Evolutionary conservation across 2,888 invertebrate genomes (phyloP), one percentile per base, ranked within the genome.

Genomic region (Chymomyza caudatula): DNA sequence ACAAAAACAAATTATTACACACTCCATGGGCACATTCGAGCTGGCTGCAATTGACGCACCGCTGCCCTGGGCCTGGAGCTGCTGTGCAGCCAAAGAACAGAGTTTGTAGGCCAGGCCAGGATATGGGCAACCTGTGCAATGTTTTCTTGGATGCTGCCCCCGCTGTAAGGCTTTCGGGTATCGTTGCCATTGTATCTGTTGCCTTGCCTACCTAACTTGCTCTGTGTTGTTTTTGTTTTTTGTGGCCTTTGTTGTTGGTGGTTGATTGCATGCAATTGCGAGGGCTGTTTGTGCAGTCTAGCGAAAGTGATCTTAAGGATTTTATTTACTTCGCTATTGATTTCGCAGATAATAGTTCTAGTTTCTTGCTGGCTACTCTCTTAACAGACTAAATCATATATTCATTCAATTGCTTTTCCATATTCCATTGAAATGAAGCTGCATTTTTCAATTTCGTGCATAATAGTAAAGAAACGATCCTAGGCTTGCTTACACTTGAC

Each of bases 1-100:
- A 37, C 71, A 80, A 80, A 80, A 83, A 76, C 80, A 81, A 84
- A 81, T 81, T 84, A 81, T 81, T 81, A 71, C 71, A 78, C 77
- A 81, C 75, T 79, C 71, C 63, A 67, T 70, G 65, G 56, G 51
- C 54, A 54, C 44, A 42, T 22, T 42, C 53, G 55, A 63, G 66
- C 74, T 63, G 65, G 69, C 79, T 78, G 80, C 80, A 80, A 71
- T 75, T 71, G 84, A 83, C 80, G 83, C n/a, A n/a, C n/a, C n/a
- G n/a, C 29, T 8, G 29, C 29, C 29, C 8, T 8, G 11, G 29
- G 29, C 29, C 11, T 11, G 11, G 11, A 37, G 29, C 29, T 11
- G 11, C 29, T 37, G 29, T 4, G 29, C 29, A 37, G 29, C 29
- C 29, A 47, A 47, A 47, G 47, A 2, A 19, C 47, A 15, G 19